Evolutionary conservation across 2,797 vertebrate species (phyloP).

Genomic region (Fistularia tabacaria): DNA sequence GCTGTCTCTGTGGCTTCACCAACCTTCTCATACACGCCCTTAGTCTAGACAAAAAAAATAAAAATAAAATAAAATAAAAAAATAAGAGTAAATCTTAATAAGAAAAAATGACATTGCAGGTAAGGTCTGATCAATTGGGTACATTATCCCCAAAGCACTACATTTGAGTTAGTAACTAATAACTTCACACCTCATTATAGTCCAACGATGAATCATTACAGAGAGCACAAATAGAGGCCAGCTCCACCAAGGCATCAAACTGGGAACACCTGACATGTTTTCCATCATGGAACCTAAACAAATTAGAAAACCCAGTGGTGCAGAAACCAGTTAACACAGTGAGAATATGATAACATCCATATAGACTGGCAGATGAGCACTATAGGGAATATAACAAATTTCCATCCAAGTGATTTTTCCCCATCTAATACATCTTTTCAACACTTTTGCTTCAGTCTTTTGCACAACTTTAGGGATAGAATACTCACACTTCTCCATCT

Average conservation of each 20-base stretch:
- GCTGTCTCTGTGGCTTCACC: constrained; percentile 92
- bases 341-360: background rate
- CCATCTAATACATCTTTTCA: too few species aligned
- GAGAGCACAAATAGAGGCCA: constrained; percentile 92
- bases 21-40: constrained; percentile 91
- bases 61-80: background rate
- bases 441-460: background rate
- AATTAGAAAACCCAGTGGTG: background rate
- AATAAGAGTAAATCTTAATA: background rate
- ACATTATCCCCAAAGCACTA: background rate
- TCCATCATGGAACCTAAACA: constrained; percentile 76
- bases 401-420: too few species aligned
- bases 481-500: constrained; percentile 92
- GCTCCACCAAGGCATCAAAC: constrained; percentile 87
- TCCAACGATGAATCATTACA: constrained; percentile 96
- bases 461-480: background rate
- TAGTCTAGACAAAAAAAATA: constrained; percentile 65
- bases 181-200: constrained; percentile 84
- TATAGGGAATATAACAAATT: too few species aligned
- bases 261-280: constrained; percentile 81
- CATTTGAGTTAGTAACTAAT: background rate
- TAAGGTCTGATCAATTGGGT: background rate
- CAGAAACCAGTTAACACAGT: constrained; percentile 2
- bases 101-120: background rate
- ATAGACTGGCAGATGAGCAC: background rate